Evolutionary conservation across 2,113 vertebrate genomes (phyloP).

Genomic region (Brachirus orientalis): DNA sequence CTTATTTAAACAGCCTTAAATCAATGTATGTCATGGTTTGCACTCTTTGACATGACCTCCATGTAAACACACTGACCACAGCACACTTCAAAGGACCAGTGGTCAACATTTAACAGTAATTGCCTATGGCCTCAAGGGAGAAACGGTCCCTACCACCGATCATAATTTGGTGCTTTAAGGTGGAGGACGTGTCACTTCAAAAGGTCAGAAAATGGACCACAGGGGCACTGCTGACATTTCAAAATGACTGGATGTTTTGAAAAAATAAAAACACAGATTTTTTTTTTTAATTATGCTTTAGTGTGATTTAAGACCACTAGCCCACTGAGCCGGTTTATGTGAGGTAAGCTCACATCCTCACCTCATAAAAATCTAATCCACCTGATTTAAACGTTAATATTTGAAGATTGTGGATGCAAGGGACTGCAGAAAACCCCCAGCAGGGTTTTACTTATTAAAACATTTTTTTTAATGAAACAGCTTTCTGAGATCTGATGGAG

Average conservation of each 20-base stretch:
- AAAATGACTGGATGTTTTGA: conserved; percentile 18
- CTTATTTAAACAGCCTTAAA: conserved; percentile 27
- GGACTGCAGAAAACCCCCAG: conserved; percentile 25
- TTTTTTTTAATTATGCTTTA: background rate
- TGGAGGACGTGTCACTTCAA: conserved; percentile 50
- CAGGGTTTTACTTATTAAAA: conserved; percentile 59
- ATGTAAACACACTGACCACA: conserved; percentile 37
- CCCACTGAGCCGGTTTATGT: conserved; percentile 13
- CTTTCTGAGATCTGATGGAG: conserved; percentile 25
- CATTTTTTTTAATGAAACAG: conserved; percentile 38
- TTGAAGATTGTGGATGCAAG: conserved; percentile 40
- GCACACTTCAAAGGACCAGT: conserved; percentile 43
- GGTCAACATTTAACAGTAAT: conserved; percentile 35
- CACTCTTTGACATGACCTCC: conserved; percentile 38
- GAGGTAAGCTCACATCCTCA: conserved; percentile 15
- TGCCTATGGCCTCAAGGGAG: conserved; percentile 39
- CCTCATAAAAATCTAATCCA: conserved; percentile 55
- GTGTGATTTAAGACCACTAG: conserved; percentile 32
- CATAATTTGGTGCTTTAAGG: conserved; percentile 34
- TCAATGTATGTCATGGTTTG: conserved; percentile 3
- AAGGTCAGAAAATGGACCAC: conserved; percentile 24
- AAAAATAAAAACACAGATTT: conserved; percentile 26
- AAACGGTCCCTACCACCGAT: conserved; percentile 34
- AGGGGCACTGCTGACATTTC: conserved; percentile 23
- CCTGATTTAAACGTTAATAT: conserved; percentile 63